Base-by-base conservation (phyloP, 53 echinoderm and acorn worm genomes). In the Actinopyga echinites region DNA sequence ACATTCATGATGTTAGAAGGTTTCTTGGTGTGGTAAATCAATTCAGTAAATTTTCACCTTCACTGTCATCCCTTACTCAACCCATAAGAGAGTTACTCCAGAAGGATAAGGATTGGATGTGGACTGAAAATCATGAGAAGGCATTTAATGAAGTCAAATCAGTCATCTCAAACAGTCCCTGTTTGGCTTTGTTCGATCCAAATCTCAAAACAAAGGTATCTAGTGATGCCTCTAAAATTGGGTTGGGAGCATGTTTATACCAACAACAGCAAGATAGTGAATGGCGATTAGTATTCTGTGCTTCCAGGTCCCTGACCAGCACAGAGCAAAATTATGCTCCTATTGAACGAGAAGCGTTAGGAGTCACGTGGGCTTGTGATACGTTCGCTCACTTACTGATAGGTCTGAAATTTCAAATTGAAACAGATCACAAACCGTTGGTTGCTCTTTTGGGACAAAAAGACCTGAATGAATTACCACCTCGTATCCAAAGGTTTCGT, bases 1-100 rank as follows among this genome's bases (percentile, higher is more conserved):
- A 81, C 65, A 45, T 88, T 71, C 85, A 69, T 35, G 92, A 89
- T 59, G 49, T 89, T 4, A 73, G 65, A 24, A 62, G 88, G 34
- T 82, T 91, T 40, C 32, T 85, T 60, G 85, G 87, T 13, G 84
- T 93, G 87, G 88, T 85, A 12, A 89, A 89, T 35, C 89, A 92
- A 40, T 83, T 89, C 6, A 75, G 86, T 38, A 90, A 90, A 65
- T 90, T 83, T 53, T 24, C 84, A 15, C 86, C 90, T 1, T 55
- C 49, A 12, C 35, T 90, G 57, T 75, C 86, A 53, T 77, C 79
- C 10, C 28, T 69, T 17, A 90, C 86, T n/a, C 49, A 82, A 52
- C 90, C 90, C 25, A 31, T 86, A 43, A 55, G 86, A 4, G 78
- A 90, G 42, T 56, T 90, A 6, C 74, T 91, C 22, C 40, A 65